Evolutionary conservation across 2,888 invertebrate species (phyloP).

Genomic region (Melinaea menophilus): DNA sequence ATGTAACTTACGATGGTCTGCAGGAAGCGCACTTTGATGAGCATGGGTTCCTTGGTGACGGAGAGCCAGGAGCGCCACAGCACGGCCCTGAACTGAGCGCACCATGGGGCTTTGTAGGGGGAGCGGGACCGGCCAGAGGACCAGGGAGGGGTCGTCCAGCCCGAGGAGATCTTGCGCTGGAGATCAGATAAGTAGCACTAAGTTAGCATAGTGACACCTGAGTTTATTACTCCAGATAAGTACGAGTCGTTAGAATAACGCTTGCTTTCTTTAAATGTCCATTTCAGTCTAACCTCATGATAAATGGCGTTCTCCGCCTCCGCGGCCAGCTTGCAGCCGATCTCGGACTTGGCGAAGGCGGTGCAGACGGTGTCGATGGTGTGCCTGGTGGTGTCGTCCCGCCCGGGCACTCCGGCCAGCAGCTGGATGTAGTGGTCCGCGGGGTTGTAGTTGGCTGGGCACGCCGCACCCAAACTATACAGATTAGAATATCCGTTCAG

Average conservation of each 20-base stretch:
- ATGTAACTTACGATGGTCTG: conserved; percentile 88
- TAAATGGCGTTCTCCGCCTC: conserved; percentile 75
- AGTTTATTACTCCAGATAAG: too few relatives aligned
- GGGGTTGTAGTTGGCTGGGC: conserved; percentile 94
- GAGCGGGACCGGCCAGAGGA: conserved; percentile 59
- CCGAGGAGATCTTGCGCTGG: conserved; percentile 59
- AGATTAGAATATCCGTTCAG: neutral
- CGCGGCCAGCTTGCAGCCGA: conserved; percentile 78
- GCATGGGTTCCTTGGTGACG: conserved; percentile 91
- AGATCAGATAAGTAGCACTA: too few relatives aligned
- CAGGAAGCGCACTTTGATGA: conserved; percentile 91
- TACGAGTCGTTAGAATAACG: too few relatives aligned
- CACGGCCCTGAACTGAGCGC: conserved; percentile 91
- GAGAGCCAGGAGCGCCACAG: conserved; percentile 94
- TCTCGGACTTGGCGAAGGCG: conserved; percentile 81
- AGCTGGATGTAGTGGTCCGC: conserved; percentile 96
- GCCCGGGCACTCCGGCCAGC: conserved; percentile 89
- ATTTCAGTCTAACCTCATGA: conserved; percentile 48
- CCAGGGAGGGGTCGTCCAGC: conserved; percentile 69
- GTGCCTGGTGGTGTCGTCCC: conserved; percentile 87
- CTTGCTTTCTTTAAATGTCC: neutral
- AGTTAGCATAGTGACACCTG: too few relatives aligned
- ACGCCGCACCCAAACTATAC: conserved; percentile 85
- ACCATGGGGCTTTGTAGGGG: conserved; percentile 92
- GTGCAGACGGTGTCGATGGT: conserved; percentile 89